A percentile compares a stretch with the other conserved stretches of the same genome.
These are phyloP conservation scores for Nycticebus coucang DNA, from an alignment of 2,113 vertebrate species.

Conservation along the genomic window DNA sequence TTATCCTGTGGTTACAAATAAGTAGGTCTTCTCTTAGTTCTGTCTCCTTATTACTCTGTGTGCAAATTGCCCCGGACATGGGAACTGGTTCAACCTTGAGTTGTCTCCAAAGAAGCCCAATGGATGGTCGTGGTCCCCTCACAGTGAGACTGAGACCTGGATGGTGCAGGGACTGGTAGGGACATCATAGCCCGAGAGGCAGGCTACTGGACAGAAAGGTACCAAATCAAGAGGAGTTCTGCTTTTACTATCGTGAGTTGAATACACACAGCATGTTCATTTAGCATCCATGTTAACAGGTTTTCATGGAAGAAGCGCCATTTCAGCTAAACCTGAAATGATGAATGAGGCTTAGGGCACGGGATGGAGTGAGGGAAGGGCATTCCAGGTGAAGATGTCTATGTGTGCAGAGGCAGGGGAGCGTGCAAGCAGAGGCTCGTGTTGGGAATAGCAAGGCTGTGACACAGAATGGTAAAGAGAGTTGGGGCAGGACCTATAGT, in stretches of 20 bases:
- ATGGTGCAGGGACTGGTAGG: not conserved
- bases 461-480: not conserved
- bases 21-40: not conserved
- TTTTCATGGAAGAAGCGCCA: not conserved
- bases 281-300: rapidly evolving
- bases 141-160: not conserved
- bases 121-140: not conserved
- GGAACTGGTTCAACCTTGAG: not conserved
- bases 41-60: not conserved
- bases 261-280: rapidly evolving
- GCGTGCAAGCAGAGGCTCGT: too few relatives aligned
- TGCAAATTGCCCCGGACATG: not conserved
- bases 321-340: not conserved
- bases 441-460: not conserved
- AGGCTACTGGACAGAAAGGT: not conserved
- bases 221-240: not conserved
- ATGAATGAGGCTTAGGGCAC: not conserved
- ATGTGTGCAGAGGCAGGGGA: not conserved
- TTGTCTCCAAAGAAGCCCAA: not conserved
- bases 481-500: not conserved
- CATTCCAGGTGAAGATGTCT: not conserved
- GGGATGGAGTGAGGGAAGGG: not conserved
- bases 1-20: rapidly evolving
- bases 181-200: not conserved
- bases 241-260: not conserved